Percentiles rank a stretch among this genome's conserved stretches.
These are phyloP conservation scores for Ichneumoninae sp. DNA, from an alignment of 2,888 invertebrate genomes.

Conservation along the genomic window DNA sequence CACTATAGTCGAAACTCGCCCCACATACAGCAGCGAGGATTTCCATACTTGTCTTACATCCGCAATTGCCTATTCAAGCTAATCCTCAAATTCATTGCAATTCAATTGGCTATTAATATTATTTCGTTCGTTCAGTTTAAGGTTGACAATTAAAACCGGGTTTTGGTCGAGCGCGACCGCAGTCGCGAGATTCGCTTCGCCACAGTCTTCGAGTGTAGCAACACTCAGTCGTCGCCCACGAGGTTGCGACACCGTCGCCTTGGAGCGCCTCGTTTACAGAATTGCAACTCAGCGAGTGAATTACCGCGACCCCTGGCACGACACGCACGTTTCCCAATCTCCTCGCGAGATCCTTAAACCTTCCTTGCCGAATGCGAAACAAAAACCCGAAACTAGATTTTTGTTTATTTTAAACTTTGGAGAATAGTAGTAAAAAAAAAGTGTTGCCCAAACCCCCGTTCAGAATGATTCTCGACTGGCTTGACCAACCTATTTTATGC, in stretches of 20 bases:
- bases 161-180: not conserved
- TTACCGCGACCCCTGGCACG: constrained; percentile 48
- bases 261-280: not conserved
- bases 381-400: not conserved
- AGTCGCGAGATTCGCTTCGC: not conserved
- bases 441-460: not conserved
- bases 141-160: not conserved
- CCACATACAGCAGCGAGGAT: not conserved
- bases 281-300: constrained; percentile 19
- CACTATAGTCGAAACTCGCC: not conserved
- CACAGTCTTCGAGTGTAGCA: not conserved
- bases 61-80: not conserved
- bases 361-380: not conserved
- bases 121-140: constrained; percentile 9
- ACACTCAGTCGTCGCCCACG: constrained; percentile 1
- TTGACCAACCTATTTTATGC: not conserved
- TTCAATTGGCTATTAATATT: not conserved
- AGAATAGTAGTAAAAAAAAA: not conserved
- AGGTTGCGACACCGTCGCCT: constrained; percentile 24
- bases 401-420: not conserved
- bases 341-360: not conserved
- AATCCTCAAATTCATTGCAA: not conserved
- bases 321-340: constrained; percentile 42
- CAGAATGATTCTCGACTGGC: not conserved
- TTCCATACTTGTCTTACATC: not conserved